These are phyloP conservation scores for Simalia tracyae DNA, from an alignment of 2,797 vertebrate species.

Conservation along the genomic window DNA sequence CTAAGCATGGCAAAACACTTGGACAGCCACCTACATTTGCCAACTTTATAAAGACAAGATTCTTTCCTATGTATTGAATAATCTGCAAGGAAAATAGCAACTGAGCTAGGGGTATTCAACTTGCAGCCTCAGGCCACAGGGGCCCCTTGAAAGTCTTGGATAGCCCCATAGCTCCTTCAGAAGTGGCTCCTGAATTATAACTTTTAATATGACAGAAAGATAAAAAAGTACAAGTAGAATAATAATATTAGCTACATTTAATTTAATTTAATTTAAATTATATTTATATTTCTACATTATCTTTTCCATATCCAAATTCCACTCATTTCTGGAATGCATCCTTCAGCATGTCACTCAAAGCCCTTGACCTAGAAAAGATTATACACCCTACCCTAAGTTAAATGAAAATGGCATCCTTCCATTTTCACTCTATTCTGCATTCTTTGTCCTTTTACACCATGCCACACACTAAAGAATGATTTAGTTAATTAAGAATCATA, in stretches of 20 bases:
- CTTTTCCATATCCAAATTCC: background rate
- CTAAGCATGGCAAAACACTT: background rate
- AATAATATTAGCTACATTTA: background rate
- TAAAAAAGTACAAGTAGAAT: background rate
- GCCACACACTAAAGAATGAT: background rate
- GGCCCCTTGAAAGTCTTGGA: background rate
- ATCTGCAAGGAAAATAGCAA: background rate
- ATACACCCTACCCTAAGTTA: background rate
- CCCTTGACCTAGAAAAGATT: background rate
- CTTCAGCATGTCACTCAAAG: background rate
- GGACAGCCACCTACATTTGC: background rate
- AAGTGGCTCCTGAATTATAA: background rate
- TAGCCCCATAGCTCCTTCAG: background rate
- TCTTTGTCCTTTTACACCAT: background rate
- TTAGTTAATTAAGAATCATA: background rate
- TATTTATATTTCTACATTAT: background rate
- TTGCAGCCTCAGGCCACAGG: background rate
- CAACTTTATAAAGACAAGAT: background rate
- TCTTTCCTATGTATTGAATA: background rate
- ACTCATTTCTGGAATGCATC: background rate
- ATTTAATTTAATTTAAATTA: background rate
- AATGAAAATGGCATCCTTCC: background rate
- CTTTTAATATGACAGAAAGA: background rate
- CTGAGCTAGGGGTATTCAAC: background rate
- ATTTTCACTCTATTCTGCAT: background rate